Conservation (phyloP, 2,888 invertebrate species). For the Dynastes grantii region DNA sequence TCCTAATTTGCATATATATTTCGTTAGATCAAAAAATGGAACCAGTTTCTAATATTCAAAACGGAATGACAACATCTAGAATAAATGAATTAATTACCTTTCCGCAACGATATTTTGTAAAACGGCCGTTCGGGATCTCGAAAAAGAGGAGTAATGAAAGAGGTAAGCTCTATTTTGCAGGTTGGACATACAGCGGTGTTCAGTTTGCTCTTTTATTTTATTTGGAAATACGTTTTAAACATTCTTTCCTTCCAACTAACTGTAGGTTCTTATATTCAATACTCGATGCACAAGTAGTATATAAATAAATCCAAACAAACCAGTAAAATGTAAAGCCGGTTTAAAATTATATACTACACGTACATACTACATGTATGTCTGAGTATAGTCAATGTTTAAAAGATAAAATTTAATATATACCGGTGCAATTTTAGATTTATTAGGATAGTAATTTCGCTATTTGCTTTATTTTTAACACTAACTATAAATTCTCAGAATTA, state of each 20-base stretch:
- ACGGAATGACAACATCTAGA: neutral
- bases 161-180: conserved; percentile 17
- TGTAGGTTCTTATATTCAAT: conserved; percentile 58
- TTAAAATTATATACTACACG: conserved; percentile 60
- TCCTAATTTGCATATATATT: too few species aligned
- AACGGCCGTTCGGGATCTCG: neutral
- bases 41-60: too few species aligned
- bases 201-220: conserved; percentile 8
- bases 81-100: conserved; percentile 18
- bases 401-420: conserved; percentile 52
- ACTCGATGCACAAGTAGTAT: conserved; percentile 55
- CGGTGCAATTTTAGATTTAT: conserved; percentile 50
- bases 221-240: conserved; percentile 43
- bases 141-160: conserved; percentile 13
- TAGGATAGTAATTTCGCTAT: conserved; percentile 48
- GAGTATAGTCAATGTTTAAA: conserved; percentile 49
- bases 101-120: conserved; percentile 5
- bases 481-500: conserved; percentile 15
- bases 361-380: conserved; percentile 55
- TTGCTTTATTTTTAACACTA: conserved; percentile 20
- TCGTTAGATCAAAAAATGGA: too few species aligned
- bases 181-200: neutral
- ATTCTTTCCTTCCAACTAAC: conserved; percentile 49
- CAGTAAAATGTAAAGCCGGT: conserved; percentile 59
- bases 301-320: conserved; percentile 57